Percentiles rank a stretch among this genome's conserved stretches.
Conservation (phyloP, 1,140 invertebrate genomes). For the Trialeurodes vaporariorum region DNA sequence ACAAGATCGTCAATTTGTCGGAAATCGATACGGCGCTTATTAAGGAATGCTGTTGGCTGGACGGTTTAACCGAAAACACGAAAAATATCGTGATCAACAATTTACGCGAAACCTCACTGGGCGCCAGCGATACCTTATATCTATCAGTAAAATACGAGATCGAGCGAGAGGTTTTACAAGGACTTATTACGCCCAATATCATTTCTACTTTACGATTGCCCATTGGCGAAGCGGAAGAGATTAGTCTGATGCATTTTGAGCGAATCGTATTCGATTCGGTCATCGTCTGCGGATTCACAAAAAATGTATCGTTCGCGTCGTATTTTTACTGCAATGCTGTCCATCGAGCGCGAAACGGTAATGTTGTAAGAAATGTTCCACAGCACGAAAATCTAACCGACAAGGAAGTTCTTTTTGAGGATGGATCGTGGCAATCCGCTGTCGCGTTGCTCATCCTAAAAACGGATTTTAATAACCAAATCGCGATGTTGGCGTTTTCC, state of each 20-base stretch:
- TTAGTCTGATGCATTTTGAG: background rate
- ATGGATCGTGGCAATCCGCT: background rate
- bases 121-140: background rate
- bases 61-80: background rate
- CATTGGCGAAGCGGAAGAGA: background rate
- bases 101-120: background rate
- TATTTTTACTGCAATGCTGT: background rate
- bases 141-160: background rate
- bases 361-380: background rate
- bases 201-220: background rate
- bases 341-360: background rate
- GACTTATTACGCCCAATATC: background rate
- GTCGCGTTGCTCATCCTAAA: background rate
- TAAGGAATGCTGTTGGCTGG: background rate
- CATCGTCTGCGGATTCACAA: background rate
- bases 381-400: too few relatives aligned
- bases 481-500: background rate
- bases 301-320: background rate
- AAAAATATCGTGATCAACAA: background rate
- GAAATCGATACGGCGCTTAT: background rate
- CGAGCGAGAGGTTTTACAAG: background rate
- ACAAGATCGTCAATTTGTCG: background rate
- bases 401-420: background rate
- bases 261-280: background rate
- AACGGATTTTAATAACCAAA: background rate